Conservation (phyloP, 1,140 invertebrate genomes). For the Drosophila ohnishii region DNA sequence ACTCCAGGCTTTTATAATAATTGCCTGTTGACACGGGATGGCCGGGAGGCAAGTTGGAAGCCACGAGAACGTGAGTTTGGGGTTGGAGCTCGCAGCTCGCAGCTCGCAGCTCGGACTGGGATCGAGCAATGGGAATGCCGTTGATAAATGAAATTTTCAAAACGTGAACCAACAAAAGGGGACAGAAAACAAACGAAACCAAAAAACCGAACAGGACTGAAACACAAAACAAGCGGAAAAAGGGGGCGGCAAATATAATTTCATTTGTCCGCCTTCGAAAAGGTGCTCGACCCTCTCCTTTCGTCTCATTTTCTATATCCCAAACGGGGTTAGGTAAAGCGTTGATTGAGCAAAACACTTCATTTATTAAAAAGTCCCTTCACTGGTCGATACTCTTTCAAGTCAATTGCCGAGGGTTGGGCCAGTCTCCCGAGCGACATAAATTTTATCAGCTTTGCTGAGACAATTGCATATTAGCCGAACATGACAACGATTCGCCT, state of each 20-base stretch:
- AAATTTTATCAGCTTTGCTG: constrained; percentile 42
- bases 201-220: constrained; percentile 37
- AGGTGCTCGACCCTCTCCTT: constrained; percentile 22
- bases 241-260: constrained; percentile 50
- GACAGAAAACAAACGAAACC: constrained; percentile 47
- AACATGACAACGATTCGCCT: constrained; percentile 32
- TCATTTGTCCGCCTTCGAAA: constrained; percentile 32
- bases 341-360: constrained; percentile 27
- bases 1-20: constrained; percentile 76
- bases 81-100: background rate
- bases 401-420: background rate
- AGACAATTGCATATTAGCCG: constrained; percentile 45
- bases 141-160: constrained; percentile 78
- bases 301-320: background rate
- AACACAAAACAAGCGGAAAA: constrained; percentile 60
- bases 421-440: constrained; percentile 5
- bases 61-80: constrained; percentile 16
- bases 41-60: constrained; percentile 38
- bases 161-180: constrained; percentile 44
- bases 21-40: constrained; percentile 82
- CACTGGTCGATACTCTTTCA: constrained; percentile 19
- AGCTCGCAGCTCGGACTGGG: constrained; percentile 38
- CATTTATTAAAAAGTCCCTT: constrained; percentile 28
- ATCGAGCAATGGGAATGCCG: constrained; percentile 63
- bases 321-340: constrained; percentile 8